phyloP scores from a whole-genome alignment of 2,113 vertebrate genomes.

The Bagarius yarrelli region DNA sequence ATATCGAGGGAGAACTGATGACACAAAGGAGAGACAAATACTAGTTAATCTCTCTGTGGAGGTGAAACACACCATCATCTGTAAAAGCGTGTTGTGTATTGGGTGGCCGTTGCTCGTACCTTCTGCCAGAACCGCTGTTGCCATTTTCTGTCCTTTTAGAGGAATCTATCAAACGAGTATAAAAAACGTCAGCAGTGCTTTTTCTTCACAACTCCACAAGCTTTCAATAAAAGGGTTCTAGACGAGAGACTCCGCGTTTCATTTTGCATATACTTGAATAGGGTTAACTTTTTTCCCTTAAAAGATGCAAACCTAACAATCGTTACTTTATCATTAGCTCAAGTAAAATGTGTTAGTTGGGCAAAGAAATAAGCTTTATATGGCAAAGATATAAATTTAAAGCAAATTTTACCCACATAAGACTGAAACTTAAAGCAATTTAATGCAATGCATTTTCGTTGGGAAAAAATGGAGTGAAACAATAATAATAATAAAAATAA shows the following conservation, averaged over 20 bases:
- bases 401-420: no score
- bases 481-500: no score
- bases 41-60: not conserved
- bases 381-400: no score
- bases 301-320: no score
- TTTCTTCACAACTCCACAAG: not conserved
- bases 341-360: no score
- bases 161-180: slow-evolving; percentile 54
- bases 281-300: no score
- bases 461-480: no score
- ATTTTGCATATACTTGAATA: not conserved
- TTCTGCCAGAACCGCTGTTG: slow-evolving; percentile 62
- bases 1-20: slow-evolving; percentile 81
- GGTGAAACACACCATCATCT: not conserved
- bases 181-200: not conserved
- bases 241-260: no score
- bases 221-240: not conserved
- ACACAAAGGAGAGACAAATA: slow-evolving; percentile 35
- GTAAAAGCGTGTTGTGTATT: not conserved
- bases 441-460: no score
- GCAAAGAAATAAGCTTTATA: no score
- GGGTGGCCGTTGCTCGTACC: slow-evolving; percentile 54
- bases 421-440: no score
- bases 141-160: slow-evolving; percentile 59
- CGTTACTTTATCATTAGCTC: no score